Evolutionary conservation across 2,888 invertebrate genomes (phyloP).

Genomic region (Ornithoptera alexandrae): DNA sequence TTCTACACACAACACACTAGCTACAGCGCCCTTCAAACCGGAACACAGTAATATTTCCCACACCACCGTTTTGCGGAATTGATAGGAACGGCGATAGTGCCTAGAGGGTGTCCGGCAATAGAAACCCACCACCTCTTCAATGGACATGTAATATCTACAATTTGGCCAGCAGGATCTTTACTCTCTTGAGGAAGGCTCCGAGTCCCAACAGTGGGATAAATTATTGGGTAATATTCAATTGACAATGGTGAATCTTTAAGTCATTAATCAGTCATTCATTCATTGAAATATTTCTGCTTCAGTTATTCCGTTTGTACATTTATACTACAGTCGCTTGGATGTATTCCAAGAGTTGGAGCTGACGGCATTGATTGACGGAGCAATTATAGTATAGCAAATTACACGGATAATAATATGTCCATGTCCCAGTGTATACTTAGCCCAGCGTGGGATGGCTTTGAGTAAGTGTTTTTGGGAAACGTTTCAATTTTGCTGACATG

Average conservation of each 20-base stretch:
- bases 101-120: too few species aligned
- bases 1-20: too few species aligned
- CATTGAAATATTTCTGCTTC: slow-evolving; percentile 30
- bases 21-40: too few species aligned
- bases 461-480: not conserved
- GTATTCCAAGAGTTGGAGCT: slow-evolving; percentile 14
- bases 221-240: not conserved
- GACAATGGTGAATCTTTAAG: slow-evolving; percentile 29
- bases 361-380: slow-evolving; percentile 20
- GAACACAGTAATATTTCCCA: too few species aligned
- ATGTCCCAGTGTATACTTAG: not conserved
- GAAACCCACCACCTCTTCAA: too few species aligned
- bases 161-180: too few species aligned
- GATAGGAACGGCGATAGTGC: too few species aligned
- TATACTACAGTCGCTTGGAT: slow-evolving; percentile 16
- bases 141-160: too few species aligned
- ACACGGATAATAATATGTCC: slow-evolving; percentile 14
- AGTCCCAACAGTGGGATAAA: not conserved
- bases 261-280: slow-evolving; percentile 32
- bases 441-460: not conserved
- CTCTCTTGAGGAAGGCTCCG: not conserved
- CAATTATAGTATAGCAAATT: slow-evolving; percentile 15
- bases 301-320: slow-evolving; percentile 32
- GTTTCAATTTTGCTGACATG: not conserved
- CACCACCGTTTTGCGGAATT: too few species aligned